Conservation (phyloP, 2,113 vertebrate species). For the Tychaedon coryphoeus region DNA sequence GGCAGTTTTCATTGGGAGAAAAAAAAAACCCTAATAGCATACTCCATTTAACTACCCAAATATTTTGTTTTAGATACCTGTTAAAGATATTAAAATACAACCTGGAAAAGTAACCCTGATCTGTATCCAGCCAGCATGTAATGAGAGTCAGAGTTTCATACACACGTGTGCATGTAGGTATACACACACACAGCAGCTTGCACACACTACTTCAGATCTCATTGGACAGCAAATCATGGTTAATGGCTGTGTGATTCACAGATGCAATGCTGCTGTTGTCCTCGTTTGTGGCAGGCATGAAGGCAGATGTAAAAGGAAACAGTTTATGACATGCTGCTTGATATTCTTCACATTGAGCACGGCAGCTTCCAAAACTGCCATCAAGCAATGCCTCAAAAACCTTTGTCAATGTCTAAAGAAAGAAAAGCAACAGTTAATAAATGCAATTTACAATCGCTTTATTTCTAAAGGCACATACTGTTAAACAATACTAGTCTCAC, state of each 20-base stretch:
- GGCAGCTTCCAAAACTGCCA: conserved; percentile 77
- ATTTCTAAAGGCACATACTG: not conserved
- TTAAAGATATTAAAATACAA: conserved; percentile 63
- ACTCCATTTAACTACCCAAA: conserved; percentile 44
- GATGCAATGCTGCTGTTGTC: conserved; percentile 27
- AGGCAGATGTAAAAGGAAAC: conserved; percentile 74
- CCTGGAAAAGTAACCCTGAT: conserved; percentile 62
- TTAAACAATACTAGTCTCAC: not conserved
- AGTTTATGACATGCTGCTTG: conserved; percentile 75
- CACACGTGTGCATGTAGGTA: not conserved
- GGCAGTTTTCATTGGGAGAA: conserved; percentile 55
- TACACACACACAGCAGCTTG: not conserved
- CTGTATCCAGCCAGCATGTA: conserved; percentile 42
- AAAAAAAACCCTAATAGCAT: conserved; percentile 50
- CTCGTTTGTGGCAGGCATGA: conserved; percentile 67
- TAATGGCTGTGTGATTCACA: conserved; percentile 61
- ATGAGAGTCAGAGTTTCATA: not conserved
- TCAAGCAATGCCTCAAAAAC: conserved; percentile 74
- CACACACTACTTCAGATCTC: conserved; percentile 65
- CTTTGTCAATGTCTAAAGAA: conserved; percentile 68
- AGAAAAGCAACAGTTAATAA: conserved; percentile 2
- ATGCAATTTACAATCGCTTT: not conserved
- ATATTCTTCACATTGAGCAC: conserved; percentile 73
- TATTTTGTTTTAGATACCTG: conserved; percentile 55
- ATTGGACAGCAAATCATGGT: conserved; percentile 66